A percentile compares a stretch with the other conserved stretches of the same genome.
These are phyloP conservation scores for Pseudochirops corinnae DNA, from an alignment of 2,797 vertebrate genomes.

Conservation along the genomic window DNA sequence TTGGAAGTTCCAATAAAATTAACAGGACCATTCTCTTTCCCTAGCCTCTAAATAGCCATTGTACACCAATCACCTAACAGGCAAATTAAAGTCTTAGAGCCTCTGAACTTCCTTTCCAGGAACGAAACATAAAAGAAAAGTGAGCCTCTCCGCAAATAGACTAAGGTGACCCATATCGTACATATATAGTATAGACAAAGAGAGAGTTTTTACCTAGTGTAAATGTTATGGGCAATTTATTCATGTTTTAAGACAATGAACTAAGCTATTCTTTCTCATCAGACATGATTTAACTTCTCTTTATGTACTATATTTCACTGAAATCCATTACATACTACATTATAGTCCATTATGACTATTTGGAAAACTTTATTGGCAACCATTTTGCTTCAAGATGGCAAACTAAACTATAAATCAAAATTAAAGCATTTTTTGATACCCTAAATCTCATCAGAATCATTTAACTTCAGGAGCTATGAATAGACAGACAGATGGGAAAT, in stretches of 20 bases:
- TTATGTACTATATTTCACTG: background rate
- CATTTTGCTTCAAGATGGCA: slow-evolving; percentile 18
- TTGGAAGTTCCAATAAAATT: background rate
- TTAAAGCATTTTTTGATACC: slow-evolving; percentile 18
- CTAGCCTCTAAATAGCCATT: background rate
- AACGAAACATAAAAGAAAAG: background rate
- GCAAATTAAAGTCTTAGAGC: background rate
- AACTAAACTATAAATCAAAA: slow-evolving; percentile 15
- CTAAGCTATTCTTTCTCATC: background rate
- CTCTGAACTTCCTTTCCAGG: background rate
- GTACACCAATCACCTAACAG: background rate
- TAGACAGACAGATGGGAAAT: background rate
- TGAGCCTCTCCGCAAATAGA: background rate
- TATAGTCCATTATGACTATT: background rate
- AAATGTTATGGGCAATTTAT: background rate
- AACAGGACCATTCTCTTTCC: background rate
- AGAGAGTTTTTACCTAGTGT: background rate
- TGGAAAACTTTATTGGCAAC: background rate
- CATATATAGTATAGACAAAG: background rate
- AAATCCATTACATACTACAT: background rate
- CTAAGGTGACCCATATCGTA: background rate
- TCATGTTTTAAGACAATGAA: background rate
- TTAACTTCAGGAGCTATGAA: background rate
- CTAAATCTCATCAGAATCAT: slow-evolving; percentile 38
- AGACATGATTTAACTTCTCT: background rate